These are phyloP conservation scores for Dexiosoma caninum DNA, from an alignment of 2,888 invertebrate species.

Conservation along the genomic window DNA sequence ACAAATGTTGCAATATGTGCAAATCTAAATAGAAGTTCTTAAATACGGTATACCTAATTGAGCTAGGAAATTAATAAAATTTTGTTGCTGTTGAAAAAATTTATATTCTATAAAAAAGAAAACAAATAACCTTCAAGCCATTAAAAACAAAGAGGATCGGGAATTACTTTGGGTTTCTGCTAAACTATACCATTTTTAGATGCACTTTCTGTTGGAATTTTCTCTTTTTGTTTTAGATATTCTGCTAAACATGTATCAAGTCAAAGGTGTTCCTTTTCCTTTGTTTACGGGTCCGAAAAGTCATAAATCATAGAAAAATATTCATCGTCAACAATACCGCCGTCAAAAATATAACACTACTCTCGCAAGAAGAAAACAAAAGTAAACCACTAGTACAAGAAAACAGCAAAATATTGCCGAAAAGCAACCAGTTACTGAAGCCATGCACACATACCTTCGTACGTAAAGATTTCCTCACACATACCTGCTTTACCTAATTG, in stretches of 20 bases:
- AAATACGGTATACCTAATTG: too few species aligned
- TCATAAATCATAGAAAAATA: constrained; percentile 67
- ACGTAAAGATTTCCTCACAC: background rate
- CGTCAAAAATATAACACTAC: constrained; percentile 55
- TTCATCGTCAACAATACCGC: constrained; percentile 57
- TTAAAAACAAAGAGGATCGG: too few species aligned
- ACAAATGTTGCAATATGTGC: too few species aligned
- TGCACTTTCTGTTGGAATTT: too few species aligned
- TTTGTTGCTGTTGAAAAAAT: too few species aligned
- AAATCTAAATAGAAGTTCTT: too few species aligned
- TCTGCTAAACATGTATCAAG: background rate
- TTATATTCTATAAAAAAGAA: too few species aligned
- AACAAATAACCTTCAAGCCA: too few species aligned
- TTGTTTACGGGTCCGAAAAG: constrained; percentile 52
- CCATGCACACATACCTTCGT: background rate
- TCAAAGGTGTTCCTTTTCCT: constrained; percentile 20
- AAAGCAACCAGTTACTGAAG: background rate
- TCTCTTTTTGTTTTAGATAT: background rate
- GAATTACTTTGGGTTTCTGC: too few species aligned
- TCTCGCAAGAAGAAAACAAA: constrained; percentile 45
- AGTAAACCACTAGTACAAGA: constrained; percentile 42
- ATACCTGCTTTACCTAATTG: too few species aligned
- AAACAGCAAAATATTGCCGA: constrained; percentile 8
- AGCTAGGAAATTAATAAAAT: too few species aligned
- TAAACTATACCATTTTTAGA: too few species aligned